Evolutionary conservation across 1,140 invertebrate genomes (phyloP), one percentile per base, ranked within the genome.

Genomic region (Diploscapter pachys): DNA sequence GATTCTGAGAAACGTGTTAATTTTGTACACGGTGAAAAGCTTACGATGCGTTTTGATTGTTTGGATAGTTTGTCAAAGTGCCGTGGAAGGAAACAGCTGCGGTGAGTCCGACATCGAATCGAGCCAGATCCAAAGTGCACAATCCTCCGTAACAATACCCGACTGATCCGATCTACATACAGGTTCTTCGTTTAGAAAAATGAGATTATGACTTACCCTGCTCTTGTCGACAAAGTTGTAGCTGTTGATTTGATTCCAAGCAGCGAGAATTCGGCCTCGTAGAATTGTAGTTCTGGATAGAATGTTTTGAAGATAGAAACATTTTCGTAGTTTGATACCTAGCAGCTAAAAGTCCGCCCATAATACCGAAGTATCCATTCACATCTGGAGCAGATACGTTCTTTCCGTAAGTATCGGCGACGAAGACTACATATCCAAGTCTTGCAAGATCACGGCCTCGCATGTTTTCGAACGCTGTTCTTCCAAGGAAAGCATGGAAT

Each of bases 41-140:
- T 49, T 9, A 65, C 9, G n/a, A 8, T 53, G 50, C 5, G 5
- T 54, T 53, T 67, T 67, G 51, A 5, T 11, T 13, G 71, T 64
- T 8, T 5, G 55, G 59, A 11, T 54, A 66, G 72, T 71, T 62
- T 6, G 75, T 76, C 11, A 81, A 67, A 9, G 73, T 53, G 13
- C 82, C 82, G 63, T 82, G 81, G 62, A 82, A 82, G 48, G 82
- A 80, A 0, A 82, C 81, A n/a, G 77, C 81, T 5, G 80, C 80
- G 49, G 56, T 63, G 8, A 82, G 54, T 48, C 71, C 82, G 6
- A 80, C 61, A 70, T 83, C 80, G 49, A 72, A 76, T 50, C 81
- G 48, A 5, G 80, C 78, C 65, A 82, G 63, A 67, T 82, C 81
- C n/a, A 82, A 54, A 2, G 73, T 77, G 57, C 82, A 83, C 9